phyloP scores from a whole-genome alignment of 1,140 invertebrate species.

The Harpegnathos saltator region DNA sequence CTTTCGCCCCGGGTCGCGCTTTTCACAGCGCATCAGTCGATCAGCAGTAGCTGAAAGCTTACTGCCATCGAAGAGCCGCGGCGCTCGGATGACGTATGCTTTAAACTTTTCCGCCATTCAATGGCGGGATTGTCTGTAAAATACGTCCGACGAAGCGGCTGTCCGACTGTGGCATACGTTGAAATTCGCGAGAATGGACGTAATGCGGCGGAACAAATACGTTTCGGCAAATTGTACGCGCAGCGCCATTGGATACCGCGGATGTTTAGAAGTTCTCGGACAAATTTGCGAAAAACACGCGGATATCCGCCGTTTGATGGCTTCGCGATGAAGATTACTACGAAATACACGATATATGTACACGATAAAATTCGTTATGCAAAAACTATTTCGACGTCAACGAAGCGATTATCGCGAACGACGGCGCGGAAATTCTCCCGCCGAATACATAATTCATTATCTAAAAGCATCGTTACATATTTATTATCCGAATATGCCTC shows the following conservation, averaged over 20 bases:
- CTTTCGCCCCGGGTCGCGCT: constrained; percentile 3
- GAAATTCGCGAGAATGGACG: constrained; percentile 32
- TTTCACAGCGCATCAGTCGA: constrained; percentile 17
- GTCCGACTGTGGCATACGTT: constrained; percentile 1
- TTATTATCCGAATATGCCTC: background rate
- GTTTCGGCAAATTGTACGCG: constrained; percentile 26
- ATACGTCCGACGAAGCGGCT: constrained; percentile 35
- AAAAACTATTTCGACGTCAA: constrained; percentile 11
- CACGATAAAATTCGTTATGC: background rate
- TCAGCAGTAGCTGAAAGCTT: constrained; percentile 3
- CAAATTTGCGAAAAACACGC: constrained; percentile 4
- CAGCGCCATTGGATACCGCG: background rate
- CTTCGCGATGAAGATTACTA: background rate
- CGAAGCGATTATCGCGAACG: background rate
- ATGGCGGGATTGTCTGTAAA: constrained; percentile 25
- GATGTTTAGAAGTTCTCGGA: background rate
- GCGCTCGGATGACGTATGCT: constrained; percentile 17
- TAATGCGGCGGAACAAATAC: constrained; percentile 39
- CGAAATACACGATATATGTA: background rate
- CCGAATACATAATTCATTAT: background rate
- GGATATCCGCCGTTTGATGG: background rate
- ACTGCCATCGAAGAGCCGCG: constrained; percentile 7
- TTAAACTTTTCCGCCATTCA: constrained; percentile 15
- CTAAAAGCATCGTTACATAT: background rate
- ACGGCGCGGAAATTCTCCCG: background rate